Evolutionary conservation across 2,888 invertebrate genomes (phyloP).

Genomic region (Amiota minor): DNA sequence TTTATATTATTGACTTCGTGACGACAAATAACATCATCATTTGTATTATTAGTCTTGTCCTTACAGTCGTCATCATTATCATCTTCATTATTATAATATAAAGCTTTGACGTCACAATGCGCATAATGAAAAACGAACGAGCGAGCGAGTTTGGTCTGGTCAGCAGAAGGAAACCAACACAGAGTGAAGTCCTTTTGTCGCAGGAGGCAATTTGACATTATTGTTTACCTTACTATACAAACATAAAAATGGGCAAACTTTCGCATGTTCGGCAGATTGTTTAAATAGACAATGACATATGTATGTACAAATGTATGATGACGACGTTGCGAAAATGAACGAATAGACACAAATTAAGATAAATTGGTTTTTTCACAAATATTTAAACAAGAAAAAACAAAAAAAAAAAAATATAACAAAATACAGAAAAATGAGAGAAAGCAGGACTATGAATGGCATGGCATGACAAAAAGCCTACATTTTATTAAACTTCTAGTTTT

Average conservation of each 20-base stretch:
- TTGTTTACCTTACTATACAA: conserved; percentile 7
- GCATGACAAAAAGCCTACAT: too few relatives aligned
- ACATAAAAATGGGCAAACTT: neutral
- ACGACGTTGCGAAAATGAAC: neutral
- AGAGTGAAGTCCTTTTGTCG: neutral
- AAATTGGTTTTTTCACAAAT: neutral
- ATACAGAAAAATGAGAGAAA: too few relatives aligned
- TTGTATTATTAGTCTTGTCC: too few relatives aligned
- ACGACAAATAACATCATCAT: neutral
- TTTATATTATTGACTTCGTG: neutral
- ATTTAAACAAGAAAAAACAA: neutral
- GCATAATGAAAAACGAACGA: neutral
- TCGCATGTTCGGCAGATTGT: neutral
- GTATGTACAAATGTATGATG: neutral
- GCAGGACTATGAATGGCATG: too few relatives aligned
- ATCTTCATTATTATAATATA: neutral
- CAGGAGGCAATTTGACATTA: neutral
- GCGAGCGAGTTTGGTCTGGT: neutral
- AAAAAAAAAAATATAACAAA: neutral
- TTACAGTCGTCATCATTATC: neutral
- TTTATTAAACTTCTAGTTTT: too few relatives aligned
- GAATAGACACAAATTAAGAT: conserved; percentile 13
- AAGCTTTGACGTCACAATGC: conserved; percentile 3
- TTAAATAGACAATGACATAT: neutral
- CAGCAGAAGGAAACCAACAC: neutral